Evolutionary conservation across 2,797 vertebrate genomes (phyloP), one percentile per base, ranked within the genome.

Genomic region (Sciurus carolinensis): DNA sequence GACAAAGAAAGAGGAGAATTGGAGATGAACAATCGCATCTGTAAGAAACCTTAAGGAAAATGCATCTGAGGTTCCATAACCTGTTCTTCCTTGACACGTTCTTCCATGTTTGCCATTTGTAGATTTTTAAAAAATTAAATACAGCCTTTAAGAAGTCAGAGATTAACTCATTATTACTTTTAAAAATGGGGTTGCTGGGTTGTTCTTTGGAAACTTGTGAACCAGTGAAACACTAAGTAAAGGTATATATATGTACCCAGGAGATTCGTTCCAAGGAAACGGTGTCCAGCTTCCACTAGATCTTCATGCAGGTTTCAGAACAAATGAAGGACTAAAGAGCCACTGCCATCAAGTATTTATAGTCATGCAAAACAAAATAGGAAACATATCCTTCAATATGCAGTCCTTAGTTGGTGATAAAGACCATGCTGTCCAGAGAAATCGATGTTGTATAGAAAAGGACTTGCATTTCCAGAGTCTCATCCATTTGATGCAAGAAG

Each of bases 301-400:
- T 33, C 83, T 84, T 76, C 44, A 57, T 69, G 8, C 30, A 75
- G 8, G 36, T 42, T 87, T 87, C 42, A 75, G 13, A 87, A 64
- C 24, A 75, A 95, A 69, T n/a, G 44, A 93, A 90, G 64, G 42
- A 79, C 30, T 24, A 67, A 93, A 91, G 79, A 47, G 36, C 6
- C 20, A 33, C 4, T 36, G 50, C 33, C n/a, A 17, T 67, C 42
- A 90, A 87, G 12, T 75, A 50, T 36, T 64, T 44, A 44, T 30
- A 42, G 59, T 39, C 47, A 36, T 47, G 1, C 59, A 91, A 71
- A 9, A 26, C 26, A 26, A 62, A 62, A 62, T 62, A 10, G 24
- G 54, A 97, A 90, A 80, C 20, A 82, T 1, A 30, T 8, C 7
- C 17, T 57, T 28, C 69, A 69, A 52, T 26, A 80, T 0, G 4